phyloP scores from a whole-genome alignment of 2,797 vertebrate genomes.

The Liparis tanakae region DNA sequence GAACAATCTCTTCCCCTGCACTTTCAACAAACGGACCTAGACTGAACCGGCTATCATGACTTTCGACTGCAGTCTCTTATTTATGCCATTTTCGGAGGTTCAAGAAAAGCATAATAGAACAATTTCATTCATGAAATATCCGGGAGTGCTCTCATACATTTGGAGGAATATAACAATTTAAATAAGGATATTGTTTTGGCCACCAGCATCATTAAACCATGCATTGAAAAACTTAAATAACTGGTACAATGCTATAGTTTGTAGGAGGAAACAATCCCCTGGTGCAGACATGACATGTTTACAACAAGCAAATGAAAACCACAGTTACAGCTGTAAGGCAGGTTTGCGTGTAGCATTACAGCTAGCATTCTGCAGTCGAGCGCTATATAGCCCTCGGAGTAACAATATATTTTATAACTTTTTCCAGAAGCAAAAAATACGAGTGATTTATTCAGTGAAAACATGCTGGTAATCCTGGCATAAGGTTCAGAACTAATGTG shows the following conservation, averaged over 20 bases:
- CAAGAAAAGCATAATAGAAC: background rate
- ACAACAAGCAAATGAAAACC: conserved; percentile 1
- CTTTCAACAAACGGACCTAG: conserved; percentile 30
- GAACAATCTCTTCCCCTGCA: conserved; percentile 32
- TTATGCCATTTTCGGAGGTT: background rate
- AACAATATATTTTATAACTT: background rate
- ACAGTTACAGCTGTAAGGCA: background rate
- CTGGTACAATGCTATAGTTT: background rate
- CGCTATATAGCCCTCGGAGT: background rate
- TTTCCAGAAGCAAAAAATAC: background rate
- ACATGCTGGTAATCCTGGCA: background rate
- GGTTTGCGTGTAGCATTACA: background rate
- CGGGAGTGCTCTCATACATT: background rate
- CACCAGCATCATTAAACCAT: background rate
- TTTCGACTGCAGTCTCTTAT: background rate
- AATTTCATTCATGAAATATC: background rate
- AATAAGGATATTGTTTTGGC: background rate
- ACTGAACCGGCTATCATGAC: conserved; percentile 15
- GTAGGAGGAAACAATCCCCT: background rate
- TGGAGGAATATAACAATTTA: background rate
- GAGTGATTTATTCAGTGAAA: background rate
- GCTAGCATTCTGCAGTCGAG: background rate
- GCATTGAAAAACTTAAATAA: background rate
- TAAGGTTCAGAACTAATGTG: background rate
- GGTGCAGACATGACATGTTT: background rate